phyloP scores from a whole-genome alignment of 2,888 invertebrate species.

The Nomada ferruginata region DNA sequence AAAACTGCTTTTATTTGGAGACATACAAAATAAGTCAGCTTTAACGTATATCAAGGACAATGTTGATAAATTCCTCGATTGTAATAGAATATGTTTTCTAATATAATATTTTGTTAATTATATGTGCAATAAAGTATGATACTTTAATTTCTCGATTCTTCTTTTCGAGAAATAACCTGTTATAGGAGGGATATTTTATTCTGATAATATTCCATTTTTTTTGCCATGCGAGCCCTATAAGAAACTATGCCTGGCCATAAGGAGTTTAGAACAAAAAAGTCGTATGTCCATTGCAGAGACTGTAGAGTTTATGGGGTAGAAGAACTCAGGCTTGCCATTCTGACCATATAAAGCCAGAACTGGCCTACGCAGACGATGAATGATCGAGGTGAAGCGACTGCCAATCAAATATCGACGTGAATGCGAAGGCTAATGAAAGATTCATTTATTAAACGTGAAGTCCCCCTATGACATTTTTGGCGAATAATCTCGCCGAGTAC shows the following conservation, averaged over 20 bases:
- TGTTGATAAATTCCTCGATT: too few relatives aligned
- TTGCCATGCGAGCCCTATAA: not conserved
- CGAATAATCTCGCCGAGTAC: not conserved
- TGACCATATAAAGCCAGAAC: conserved; percentile 8
- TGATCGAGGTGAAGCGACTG: conserved; percentile 13
- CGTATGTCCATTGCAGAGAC: not conserved
- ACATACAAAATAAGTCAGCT: too few relatives aligned
- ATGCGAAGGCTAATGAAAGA: conserved; percentile 3
- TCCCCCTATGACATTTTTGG: not conserved
- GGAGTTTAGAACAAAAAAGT: conserved; percentile 24
- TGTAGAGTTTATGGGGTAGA: not conserved
- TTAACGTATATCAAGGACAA: too few relatives aligned
- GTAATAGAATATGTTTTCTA: too few relatives aligned
- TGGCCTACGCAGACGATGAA: not conserved
- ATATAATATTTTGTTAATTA: too few relatives aligned
- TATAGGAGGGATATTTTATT: too few relatives aligned
- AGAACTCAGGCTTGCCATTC: not conserved
- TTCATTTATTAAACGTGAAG: conserved; percentile 9
- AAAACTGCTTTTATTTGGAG: not conserved
- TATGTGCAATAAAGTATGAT: too few relatives aligned
- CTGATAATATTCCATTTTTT: not conserved
- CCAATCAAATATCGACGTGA: conserved; percentile 19
- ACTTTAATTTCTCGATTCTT: too few relatives aligned
- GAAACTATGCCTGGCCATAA: conserved; percentile 13
- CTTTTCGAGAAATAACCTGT: too few relatives aligned